Conservation (phyloP, 2,113 vertebrate genomes). For the Oophaga pumilio region DNA sequence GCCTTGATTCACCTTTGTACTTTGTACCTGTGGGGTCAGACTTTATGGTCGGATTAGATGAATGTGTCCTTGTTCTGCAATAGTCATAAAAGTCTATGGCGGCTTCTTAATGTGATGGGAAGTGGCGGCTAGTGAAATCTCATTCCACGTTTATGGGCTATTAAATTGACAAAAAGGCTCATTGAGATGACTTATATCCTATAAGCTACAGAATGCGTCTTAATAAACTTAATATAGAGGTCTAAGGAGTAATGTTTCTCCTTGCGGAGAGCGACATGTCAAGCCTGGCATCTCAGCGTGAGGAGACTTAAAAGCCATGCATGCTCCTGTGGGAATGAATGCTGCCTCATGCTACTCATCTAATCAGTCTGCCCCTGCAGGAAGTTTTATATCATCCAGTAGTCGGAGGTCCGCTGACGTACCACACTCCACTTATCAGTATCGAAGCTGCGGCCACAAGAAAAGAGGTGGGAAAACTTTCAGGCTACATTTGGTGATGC, state of each 20-base stretch:
- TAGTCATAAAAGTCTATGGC: slow-evolving; percentile 10
- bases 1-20: neutral
- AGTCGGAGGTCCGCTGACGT: no score
- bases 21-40: slow-evolving; percentile 2
- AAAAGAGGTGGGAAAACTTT: no score
- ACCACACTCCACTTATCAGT: no score
- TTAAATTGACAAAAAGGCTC: slow-evolving; percentile 1
- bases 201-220: neutral
- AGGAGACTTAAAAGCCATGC: no score
- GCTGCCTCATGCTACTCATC: neutral
- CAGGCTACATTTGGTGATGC: no score
- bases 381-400: no score
- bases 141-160: slow-evolving; percentile 8
- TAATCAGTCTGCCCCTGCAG: neutral
- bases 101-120: neutral
- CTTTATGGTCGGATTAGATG: neutral
- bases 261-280: no score
- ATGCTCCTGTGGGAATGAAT: neutral
- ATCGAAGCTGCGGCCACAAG: no score
- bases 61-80: slow-evolving; percentile 29
- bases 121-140: slow-evolving; percentile 6
- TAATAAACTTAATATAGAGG: neutral
- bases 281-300: no score
- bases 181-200: neutral
- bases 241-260: no score